Percentiles rank a stretch among this genome's conserved stretches.
Evolutionary conservation across 92 coral and sea anemone genomes (phyloP).

Genomic region (Porites evermanni): DNA sequence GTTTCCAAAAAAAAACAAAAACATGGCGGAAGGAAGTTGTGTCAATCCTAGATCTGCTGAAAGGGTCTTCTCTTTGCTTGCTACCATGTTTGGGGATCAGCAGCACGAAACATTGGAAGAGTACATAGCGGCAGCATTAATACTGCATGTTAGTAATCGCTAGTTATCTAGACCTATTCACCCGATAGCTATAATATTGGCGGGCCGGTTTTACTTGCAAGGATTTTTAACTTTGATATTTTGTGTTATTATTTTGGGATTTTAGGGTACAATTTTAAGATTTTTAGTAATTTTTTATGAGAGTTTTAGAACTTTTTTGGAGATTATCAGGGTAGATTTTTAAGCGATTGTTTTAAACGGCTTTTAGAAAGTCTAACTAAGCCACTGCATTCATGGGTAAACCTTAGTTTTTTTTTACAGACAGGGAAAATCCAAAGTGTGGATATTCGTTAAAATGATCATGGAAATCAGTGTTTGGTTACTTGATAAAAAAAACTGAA

Average conservation of each 20-base stretch:
- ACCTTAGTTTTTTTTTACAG: too few species aligned
- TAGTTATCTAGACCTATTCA: neutral
- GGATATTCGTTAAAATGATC: too few species aligned
- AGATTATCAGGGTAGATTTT: neutral
- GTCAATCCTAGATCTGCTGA: too few species aligned
- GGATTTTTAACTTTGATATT: neutral
- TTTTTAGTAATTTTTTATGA: neutral
- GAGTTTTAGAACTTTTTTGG: neutral
- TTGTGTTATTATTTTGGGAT: neutral
- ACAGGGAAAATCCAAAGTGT: too few species aligned
- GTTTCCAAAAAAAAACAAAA: too few species aligned
- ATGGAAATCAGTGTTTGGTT: too few species aligned
- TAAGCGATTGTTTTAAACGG: neutral
- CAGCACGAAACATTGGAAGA: neutral
- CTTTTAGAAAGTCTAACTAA: neutral
- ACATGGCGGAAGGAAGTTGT: too few species aligned
- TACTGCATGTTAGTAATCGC: conserved; percentile 3
- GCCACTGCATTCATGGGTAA: too few species aligned
- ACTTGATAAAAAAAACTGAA: too few species aligned
- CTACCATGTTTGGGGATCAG: conserved; percentile 7
- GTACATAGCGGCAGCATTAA: neutral
- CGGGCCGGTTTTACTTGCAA: neutral
- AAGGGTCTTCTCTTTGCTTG: conserved; percentile 3
- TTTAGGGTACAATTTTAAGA: neutral
- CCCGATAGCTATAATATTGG: neutral